These are phyloP conservation scores for Schrankia costaestrigalis DNA, from an alignment of 2,888 invertebrate genomes.

Conservation along the genomic window DNA sequence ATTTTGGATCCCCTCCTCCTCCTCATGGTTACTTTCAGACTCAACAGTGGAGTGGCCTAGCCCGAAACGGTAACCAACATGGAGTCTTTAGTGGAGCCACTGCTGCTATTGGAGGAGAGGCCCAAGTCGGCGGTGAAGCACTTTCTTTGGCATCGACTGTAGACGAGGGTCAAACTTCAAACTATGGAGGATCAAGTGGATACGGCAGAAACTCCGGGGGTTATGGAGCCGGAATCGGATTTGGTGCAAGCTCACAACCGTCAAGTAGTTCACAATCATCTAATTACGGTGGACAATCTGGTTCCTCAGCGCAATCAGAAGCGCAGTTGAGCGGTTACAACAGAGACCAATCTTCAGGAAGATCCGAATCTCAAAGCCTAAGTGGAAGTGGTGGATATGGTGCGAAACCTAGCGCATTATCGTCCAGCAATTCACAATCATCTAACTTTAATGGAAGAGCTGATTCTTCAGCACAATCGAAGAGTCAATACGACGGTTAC, in stretches of 20 bases:
- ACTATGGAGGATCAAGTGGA: constrained; percentile 4
- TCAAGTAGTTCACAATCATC: constrained; percentile 19
- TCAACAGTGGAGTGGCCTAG: constrained; percentile 56
- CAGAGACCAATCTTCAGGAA: constrained; percentile 4
- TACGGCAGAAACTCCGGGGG: constrained; percentile 1
- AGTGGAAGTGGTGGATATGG: constrained; percentile 2
- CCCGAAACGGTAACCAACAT: constrained; percentile 42
- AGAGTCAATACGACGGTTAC: background rate
- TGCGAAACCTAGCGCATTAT: no score
- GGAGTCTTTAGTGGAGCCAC: constrained; percentile 50
- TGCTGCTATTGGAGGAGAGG: constrained; percentile 35
- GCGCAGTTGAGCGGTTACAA: constrained; percentile 5
- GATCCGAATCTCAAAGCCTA: constrained; percentile 7
- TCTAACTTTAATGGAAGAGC: constrained; percentile 5
- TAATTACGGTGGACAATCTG: constrained; percentile 6
- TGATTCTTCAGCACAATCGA: constrained; percentile 6
- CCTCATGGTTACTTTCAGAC: constrained; percentile 39
- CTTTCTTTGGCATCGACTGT: constrained; percentile 39
- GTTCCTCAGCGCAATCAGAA: constrained; percentile 8
- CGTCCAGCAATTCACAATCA: no score
- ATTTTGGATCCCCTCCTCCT: constrained; percentile 2
- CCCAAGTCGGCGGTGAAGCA: constrained; percentile 40
- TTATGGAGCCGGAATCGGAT: constrained; percentile 2
- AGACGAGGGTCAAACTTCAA: constrained; percentile 2
- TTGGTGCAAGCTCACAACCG: constrained; percentile 11